phyloP scores from a whole-genome alignment of 2,113 vertebrate genomes.

The Vanacampus margaritifer region DNA sequence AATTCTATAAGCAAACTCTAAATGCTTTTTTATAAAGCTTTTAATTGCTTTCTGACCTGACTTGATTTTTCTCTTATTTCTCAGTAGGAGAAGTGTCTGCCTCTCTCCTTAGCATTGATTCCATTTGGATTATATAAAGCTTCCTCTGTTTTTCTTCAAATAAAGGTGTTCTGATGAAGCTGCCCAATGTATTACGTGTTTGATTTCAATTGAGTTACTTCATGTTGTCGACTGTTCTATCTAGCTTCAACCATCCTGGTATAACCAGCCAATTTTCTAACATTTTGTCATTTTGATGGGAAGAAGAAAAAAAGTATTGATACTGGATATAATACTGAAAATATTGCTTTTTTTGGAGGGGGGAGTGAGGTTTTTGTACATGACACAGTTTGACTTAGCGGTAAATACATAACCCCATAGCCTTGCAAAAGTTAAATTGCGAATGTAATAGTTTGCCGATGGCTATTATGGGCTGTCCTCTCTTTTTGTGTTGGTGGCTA shows the following conservation, averaged over 20 bases:
- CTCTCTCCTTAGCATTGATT: constrained; percentile 38
- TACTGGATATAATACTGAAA: neutral
- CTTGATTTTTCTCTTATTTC: constrained; percentile 51
- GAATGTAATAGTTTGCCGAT: neutral
- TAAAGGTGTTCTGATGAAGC: constrained; percentile 58
- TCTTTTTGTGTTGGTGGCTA: neutral
- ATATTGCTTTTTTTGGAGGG: neutral
- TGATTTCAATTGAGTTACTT: constrained; percentile 25
- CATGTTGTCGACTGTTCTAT: neutral
- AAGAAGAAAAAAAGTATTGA: neutral
- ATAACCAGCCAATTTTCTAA: neutral
- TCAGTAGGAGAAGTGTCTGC: constrained; percentile 52
- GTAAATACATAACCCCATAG: neutral
- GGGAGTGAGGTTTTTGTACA: too few species aligned
- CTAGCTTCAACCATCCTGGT: neutral
- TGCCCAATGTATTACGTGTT: constrained; percentile 50
- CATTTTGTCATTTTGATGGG: neutral
- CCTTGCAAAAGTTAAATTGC: neutral
- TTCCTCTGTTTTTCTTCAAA: constrained; percentile 33
- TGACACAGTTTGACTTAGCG: too few species aligned
- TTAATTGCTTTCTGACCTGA: constrained; percentile 34
- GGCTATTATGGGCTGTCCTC: neutral
- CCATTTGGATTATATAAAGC: constrained; percentile 14
- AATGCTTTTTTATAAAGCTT: constrained; percentile 6
- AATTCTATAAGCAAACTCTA: constrained; percentile 12